These are phyloP conservation scores for Agonopterix heracliana DNA, from an alignment of 2,888 invertebrate species.

Conservation along the genomic window DNA sequence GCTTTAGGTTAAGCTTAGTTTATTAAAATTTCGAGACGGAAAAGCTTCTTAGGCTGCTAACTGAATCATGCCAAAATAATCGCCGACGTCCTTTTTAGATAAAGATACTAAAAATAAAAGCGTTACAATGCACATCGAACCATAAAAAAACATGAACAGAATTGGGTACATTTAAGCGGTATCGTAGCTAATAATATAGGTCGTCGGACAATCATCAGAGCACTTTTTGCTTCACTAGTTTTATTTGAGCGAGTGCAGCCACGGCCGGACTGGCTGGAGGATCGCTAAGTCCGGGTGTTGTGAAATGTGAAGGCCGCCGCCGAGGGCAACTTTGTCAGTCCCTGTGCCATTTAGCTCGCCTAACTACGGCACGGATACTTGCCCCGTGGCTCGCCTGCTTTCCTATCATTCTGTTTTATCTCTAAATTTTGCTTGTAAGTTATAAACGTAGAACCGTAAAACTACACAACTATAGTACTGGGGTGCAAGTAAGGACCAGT, in stretches of 20 bases:
- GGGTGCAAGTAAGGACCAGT: no score
- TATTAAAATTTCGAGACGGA: no score
- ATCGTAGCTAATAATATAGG: background rate
- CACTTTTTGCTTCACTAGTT: slow-evolving; percentile 12
- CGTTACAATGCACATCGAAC: background rate
- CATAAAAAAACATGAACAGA: background rate
- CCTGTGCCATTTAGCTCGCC: slow-evolving; percentile 65
- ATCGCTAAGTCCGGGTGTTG: slow-evolving; percentile 70
- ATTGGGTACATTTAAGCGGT: background rate
- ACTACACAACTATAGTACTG: no score
- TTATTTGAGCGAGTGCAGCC: slow-evolving; percentile 36
- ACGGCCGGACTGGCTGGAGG: slow-evolving; percentile 59
- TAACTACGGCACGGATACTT: slow-evolving; percentile 22
- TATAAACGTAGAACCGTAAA: no score
- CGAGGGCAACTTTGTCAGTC: slow-evolving; percentile 63
- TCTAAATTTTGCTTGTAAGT: slow-evolving; percentile 3
- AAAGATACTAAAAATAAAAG: no score
- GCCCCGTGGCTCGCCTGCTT: slow-evolving; percentile 20
- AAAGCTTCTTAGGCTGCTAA: no score
- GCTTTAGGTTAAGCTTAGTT: no score
- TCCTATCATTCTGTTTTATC: slow-evolving; percentile 15
- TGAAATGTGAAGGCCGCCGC: slow-evolving; percentile 71
- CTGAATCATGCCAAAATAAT: no score
- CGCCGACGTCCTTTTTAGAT: no score
- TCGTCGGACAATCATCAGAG: background rate